Base-by-base conservation (phyloP, 2,113 vertebrate species). In the Morone chrysops region DNA sequence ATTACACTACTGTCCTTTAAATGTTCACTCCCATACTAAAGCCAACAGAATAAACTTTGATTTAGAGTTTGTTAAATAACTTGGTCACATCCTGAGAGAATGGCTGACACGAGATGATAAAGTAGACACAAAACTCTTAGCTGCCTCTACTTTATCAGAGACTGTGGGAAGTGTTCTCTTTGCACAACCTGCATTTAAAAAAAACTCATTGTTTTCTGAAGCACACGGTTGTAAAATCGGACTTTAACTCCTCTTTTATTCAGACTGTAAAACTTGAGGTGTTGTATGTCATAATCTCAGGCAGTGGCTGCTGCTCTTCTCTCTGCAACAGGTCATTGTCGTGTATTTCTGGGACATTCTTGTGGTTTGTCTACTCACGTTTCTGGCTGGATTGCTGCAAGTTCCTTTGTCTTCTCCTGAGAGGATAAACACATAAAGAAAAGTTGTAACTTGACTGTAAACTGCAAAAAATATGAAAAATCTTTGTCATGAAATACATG, bases 371-470 rank as follows among this genome's bases (percentile, higher is more conserved):
- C 45, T 62, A 92, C 96, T 95, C 87, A 96, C 96, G 14, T 89
- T 83, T 96, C 95, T 72, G 94, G 84, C 75, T 96, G 95, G 45
- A 93, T 87, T 1, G 89, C 89, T 31, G 96, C 94, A 0, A 96
- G 94, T 40, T 95, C 91, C 81, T 96, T 95, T 69, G 95, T 96
- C 88, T 94, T 95, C 79, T 95, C 95, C 96, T 96, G 75, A 85
- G 47, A 85, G 18, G 11, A 1, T 22, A 17, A 76, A 74, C 20
- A 63, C 0, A 71, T 22, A 45, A 61, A 80, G 66, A 80, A 85
- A 69, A 82, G 31, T 4, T 31, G 31, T 31, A 31, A 31, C 31
- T 31, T 31, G 31, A 31, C 31, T 31, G 31, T 31, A 31, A 31
- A 31, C 31, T 31, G 31, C 31, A 31, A 3, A 31, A 31, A 31